These are phyloP conservation scores for Parazoanthus swiftii DNA, from an alignment of 92 coral and sea anemone species.

Conservation along the genomic window DNA sequence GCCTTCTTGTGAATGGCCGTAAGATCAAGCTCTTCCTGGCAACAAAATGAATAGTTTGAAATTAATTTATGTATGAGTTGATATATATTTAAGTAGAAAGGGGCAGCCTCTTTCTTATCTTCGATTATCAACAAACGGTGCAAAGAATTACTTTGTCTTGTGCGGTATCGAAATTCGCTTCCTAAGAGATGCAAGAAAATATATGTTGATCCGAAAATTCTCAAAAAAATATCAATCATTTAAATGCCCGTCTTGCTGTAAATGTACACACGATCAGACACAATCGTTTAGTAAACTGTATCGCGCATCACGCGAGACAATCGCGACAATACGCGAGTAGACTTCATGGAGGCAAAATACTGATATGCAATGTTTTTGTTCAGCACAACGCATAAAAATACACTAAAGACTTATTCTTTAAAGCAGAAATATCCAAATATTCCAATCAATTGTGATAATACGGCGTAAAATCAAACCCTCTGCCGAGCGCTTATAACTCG, in stretches of 20 bases:
- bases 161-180: not conserved
- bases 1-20: conserved; percentile 92
- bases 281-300: not conserved
- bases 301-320: conserved; percentile 37
- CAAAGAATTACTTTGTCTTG: not conserved
- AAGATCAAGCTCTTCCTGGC: conserved; percentile 97
- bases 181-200: not conserved
- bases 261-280: not conserved
- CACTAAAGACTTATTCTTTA: not conserved
- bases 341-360: not conserved
- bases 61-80: conserved; percentile 19
- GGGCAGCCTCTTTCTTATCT: not conserved
- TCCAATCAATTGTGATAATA: not conserved
- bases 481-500: not conserved
- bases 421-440: not conserved
- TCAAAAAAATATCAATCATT: conserved; percentile 14
- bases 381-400: not conserved
- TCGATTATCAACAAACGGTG: not conserved
- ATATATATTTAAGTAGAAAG: not conserved
- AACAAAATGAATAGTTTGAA: conserved; percentile 17
- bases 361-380: not conserved
- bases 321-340: not conserved
- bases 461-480: conserved; percentile 2
- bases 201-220: not conserved
- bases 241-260: conserved; percentile 25